These are phyloP conservation scores for Apeira syringaria DNA, from an alignment of 2,888 invertebrate genomes.

Conservation along the genomic window DNA sequence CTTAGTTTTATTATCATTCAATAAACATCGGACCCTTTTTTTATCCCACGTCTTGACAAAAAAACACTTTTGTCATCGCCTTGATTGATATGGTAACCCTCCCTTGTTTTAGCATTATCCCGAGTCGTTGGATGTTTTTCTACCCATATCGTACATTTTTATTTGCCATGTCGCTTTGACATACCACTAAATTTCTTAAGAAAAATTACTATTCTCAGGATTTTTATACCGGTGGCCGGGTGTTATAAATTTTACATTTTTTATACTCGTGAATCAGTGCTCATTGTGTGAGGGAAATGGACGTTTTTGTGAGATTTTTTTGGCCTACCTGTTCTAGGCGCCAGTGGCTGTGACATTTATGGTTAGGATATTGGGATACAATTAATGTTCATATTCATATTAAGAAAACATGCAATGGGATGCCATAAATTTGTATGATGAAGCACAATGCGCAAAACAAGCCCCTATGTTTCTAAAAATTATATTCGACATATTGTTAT, in stretches of 20 bases:
- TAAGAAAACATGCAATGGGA: conserved; percentile 64
- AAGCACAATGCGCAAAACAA: conserved; percentile 52
- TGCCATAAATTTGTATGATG: conserved; percentile 70
- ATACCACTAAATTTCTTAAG: conserved; percentile 82
- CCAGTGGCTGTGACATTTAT: conserved; percentile 80
- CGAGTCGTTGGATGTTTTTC: conserved; percentile 61
- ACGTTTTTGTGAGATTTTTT: conserved; percentile 63
- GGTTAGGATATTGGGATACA: conserved; percentile 78
- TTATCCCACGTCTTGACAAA: conserved; percentile 64
- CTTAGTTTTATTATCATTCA: conserved; percentile 69
- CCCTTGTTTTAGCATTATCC: conserved; percentile 82
- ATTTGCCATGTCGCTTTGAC: conserved; percentile 80
- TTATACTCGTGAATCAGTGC: conserved; percentile 58
- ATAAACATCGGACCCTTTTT: conserved; percentile 76
- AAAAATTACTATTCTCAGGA: conserved; percentile 77
- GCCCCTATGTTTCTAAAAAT: too few relatives aligned
- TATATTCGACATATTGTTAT: too few relatives aligned
- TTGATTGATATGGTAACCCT: conserved; percentile 81
- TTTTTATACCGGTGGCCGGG: conserved; percentile 74
- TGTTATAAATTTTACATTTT: conserved; percentile 77
- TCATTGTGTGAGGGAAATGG: conserved; percentile 65
- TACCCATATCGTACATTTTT: conserved; percentile 70
- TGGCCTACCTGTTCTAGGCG: conserved; percentile 78
- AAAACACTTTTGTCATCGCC: conserved; percentile 77
- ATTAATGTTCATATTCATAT: conserved; percentile 82